Base-by-base conservation (phyloP, 1,140 invertebrate species). In the Coenobita brevimanus region DNA sequence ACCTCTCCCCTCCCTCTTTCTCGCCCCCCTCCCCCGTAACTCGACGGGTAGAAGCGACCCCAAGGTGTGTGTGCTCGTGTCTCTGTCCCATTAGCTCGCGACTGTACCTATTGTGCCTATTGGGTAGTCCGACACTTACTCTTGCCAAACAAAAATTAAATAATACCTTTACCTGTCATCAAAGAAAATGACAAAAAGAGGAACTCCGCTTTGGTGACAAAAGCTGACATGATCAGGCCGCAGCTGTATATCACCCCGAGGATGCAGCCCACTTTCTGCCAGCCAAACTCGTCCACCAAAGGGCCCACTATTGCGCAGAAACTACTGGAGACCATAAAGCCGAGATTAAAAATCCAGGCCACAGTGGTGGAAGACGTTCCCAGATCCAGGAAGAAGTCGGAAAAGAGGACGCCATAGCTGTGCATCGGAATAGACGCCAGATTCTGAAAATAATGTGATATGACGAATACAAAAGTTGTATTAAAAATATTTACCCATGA, bases 221-320 rank as follows among this genome's bases (percentile, higher is more conserved):
- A 81, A 57, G 54, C 60, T 30, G 79, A 81, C 46, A 64, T 36
- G 36, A 54, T 54, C n/a, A 81, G 41, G 8, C 79, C 79, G 27
- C 30, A 36, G 33, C 54, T 33, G 17, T 62, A 27, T 30, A 81
- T 30, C 13, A 81, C 10, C 21, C 79, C 60, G 46, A 64, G 38
- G 24, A 33, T 57, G 15, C 60, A 0, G 8, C 79, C 79, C 4
- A 81, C 79, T 17, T 24, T 30, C 57, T 54, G 54, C 79, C 79
- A 81, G 15, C 79, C 79, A 13, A 24, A 81, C 79, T 81, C 79
- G 21, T 33, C 79, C 54, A 81, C 79, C 57, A 81, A 21, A 24
- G 79, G 79, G 27, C 60, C 79, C 27, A 81, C 6, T 13, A 81
- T 17, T 24, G n/a, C n/a, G 36, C 27, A 60, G 1, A 36, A 41